Conservation (phyloP, 2,113 vertebrate genomes). For the Lates calcarifer region DNA sequence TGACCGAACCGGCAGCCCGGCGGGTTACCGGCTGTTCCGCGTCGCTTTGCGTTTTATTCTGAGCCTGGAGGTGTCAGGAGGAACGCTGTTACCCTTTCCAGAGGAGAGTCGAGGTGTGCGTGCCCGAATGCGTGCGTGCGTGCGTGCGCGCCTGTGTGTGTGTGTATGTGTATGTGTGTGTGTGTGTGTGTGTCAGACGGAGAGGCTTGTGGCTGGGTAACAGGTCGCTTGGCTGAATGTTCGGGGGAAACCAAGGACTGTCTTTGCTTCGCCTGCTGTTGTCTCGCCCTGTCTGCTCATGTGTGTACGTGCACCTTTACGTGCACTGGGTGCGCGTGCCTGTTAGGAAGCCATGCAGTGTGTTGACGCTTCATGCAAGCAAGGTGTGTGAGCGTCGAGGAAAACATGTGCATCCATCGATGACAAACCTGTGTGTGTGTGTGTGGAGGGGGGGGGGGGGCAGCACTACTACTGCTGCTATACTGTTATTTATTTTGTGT, state of each 20-base stretch:
- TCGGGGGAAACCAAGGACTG: background rate
- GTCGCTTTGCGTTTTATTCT: conserved; percentile 66
- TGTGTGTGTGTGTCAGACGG: conserved; percentile 18
- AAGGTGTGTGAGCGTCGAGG: conserved; percentile 71
- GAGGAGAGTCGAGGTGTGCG: conserved; percentile 67
- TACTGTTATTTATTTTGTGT: too few relatives aligned
- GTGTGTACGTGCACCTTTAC: conserved; percentile 7
- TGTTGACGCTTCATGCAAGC: conserved; percentile 62
- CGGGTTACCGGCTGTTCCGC: conserved; percentile 38
- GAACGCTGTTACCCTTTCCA: conserved; percentile 72
- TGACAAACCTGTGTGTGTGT: conserved; percentile 64
- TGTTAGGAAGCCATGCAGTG: conserved; percentile 38
- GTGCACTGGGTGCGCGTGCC: conserved; percentile 37
- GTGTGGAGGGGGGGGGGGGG: background rate
- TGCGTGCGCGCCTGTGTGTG: background rate
- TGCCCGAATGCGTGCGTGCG: background rate
- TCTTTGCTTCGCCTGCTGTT: background rate
- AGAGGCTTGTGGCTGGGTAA: conserved; percentile 75
- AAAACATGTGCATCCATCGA: conserved; percentile 59
- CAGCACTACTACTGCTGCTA: conserved; percentile 7
- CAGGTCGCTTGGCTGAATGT: conserved; percentile 72
- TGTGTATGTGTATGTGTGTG: background rate
- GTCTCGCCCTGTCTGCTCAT: background rate
- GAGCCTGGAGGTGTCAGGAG: conserved; percentile 77
- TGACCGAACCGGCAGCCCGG: conserved; percentile 20